These are phyloP conservation scores for Homalodisca vitripennis DNA, from an alignment of 1,140 invertebrate genomes.

Conservation along the genomic window DNA sequence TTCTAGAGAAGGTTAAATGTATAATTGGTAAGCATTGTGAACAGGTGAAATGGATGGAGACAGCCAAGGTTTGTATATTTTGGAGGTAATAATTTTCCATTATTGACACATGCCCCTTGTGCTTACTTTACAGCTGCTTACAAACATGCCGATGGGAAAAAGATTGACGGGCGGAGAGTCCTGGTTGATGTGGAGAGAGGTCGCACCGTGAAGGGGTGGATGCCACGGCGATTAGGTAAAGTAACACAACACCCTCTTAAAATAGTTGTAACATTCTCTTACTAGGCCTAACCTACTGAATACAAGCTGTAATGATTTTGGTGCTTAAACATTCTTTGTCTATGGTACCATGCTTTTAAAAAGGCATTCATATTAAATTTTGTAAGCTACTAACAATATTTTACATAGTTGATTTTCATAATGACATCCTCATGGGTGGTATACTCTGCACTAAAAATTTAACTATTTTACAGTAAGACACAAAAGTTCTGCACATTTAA, in stretches of 20 bases:
- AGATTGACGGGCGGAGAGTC: slow-evolving; percentile 98
- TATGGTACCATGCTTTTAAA: neutral
- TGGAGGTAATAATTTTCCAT: neutral
- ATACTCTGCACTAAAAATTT: no score
- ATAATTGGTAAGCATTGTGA: no score
- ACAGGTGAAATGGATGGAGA: no score
- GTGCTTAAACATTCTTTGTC: neutral
- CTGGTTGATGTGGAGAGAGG: slow-evolving; percentile 98
- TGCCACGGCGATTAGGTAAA: slow-evolving; percentile 89
- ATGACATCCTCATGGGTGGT: neutral
- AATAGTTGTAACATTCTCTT: neutral
- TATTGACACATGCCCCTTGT: slow-evolving; percentile 26
- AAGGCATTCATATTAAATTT: neutral
- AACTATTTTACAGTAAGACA: neutral
- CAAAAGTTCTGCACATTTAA: neutral
- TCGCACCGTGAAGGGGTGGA: slow-evolving; percentile 97
- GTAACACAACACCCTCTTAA: neutral
- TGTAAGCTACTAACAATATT: neutral
- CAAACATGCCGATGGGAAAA: slow-evolving; percentile 99
- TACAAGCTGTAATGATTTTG: neutral
- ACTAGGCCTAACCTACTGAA: neutral
- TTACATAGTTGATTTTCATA: slow-evolving; percentile 7
- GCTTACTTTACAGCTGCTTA: slow-evolving; percentile 83
- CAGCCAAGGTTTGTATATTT: slow-evolving; percentile 22
- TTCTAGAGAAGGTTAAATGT: no score